phyloP scores from a whole-genome alignment of 2,888 invertebrate genomes.

The Agrochola lychnidis region DNA sequence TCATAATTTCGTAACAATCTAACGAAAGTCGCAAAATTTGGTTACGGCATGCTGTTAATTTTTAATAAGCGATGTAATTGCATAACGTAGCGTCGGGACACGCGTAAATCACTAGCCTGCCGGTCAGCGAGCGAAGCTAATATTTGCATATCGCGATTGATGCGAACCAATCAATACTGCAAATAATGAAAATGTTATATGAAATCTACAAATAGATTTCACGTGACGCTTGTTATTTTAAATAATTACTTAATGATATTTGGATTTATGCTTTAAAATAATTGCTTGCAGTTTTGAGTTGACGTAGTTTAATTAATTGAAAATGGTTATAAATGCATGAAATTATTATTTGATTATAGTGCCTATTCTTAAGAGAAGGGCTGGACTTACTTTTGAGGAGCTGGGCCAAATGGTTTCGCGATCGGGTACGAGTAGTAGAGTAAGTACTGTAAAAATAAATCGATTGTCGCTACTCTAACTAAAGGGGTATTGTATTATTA shows the following conservation, averaged over 20 bases:
- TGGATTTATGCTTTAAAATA: constrained; percentile 45
- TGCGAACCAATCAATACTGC: constrained; percentile 89
- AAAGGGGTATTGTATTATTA: neutral
- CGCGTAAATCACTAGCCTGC: constrained; percentile 83
- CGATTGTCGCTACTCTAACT: neutral
- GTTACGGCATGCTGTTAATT: constrained; percentile 76
- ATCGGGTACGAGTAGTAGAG: neutral
- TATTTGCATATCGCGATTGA: constrained; percentile 90
- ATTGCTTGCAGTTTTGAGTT: constrained; percentile 15
- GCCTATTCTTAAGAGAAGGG: neutral
- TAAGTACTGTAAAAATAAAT: neutral
- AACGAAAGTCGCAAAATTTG: constrained; percentile 52
- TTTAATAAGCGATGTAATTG: constrained; percentile 89
- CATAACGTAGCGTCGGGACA: constrained; percentile 85
- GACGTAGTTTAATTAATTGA: constrained; percentile 40
- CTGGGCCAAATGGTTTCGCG: neutral
- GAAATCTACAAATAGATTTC: constrained; percentile 84
- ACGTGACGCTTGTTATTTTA: constrained; percentile 72
- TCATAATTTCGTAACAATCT: constrained; percentile 46
- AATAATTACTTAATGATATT: constrained; percentile 68
- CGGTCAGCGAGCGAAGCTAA: constrained; percentile 85
- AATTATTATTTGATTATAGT: neutral
- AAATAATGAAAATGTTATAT: constrained; percentile 88
- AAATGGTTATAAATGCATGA: constrained; percentile 19
- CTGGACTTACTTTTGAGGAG: neutral